Base-by-base conservation (phyloP, 2,797 vertebrate species). In the Phataginus tetradactyla region DNA sequence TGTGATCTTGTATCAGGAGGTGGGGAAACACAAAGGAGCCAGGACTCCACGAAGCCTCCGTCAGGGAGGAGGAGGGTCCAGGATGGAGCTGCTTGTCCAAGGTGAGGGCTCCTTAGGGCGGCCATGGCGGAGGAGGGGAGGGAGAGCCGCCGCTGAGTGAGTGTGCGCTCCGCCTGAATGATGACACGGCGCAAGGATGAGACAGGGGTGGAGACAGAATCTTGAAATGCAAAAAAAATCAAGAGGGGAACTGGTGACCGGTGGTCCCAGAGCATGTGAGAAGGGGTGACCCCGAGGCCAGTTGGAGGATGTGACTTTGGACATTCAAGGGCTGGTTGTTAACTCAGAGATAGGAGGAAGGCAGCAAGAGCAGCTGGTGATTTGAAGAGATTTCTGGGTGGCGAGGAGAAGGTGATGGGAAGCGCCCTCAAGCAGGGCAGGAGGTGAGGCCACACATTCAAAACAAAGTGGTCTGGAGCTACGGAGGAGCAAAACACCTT, bases 101-200 rank as follows among this genome's bases (percentile, higher is more conserved):
- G 59, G 66, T 13, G 37, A 59, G 66, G 32, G 45, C 27, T 17
- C 79, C 39, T 68, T n/a, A 71, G 72, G 83, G 25, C 61, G 5
- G 25, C 34, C 0, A 1, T 51, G 27, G 34, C 4, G 25, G 23
- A 39, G 5, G 23, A 34, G 5, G 10, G 25, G 9, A 15, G 1
- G 6, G 17, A 32, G 3, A 4, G 3, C 0, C 49, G 21, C 8
- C 2, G 12, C 27, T 32, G 15, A 74, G 32, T 53, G 34, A n/a
- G 32, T 10, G 37, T 8, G 32, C 21, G 39, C 25, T 25, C 7
- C 27, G 32, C 59, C 15, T 57, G n/a, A 39, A n/a, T 15, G 45
- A 45, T 11, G 45, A 45, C 45, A 45, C 11, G 45, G 45, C 10
- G 45, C 9, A 11, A 11, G 9, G 18, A 21, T 1, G 1, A 34